These are phyloP conservation scores for Latrodectus hesperus DNA, from an alignment of 2,888 invertebrate genomes.

Conservation along the genomic window DNA sequence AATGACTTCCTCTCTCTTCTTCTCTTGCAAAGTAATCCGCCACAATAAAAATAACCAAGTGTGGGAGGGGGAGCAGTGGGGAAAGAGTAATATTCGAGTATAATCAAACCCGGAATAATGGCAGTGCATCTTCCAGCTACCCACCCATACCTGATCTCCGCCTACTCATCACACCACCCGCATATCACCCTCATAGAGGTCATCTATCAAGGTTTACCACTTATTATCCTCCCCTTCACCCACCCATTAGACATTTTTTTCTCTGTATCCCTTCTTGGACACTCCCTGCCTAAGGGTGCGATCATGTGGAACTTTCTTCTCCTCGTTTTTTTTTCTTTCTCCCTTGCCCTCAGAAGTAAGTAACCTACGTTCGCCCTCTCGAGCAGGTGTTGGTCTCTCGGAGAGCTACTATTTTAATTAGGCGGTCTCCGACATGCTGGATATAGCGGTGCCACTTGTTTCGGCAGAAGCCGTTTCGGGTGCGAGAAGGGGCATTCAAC, in stretches of 20 bases:
- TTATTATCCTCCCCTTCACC: neutral
- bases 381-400: conserved; percentile 24
- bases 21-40: conserved; percentile 14
- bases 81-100: conserved; percentile 1
- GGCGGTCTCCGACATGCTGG: neutral
- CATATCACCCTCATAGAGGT: conserved; percentile 50
- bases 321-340: conserved; percentile 22
- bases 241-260: neutral
- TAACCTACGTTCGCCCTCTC: conserved; percentile 4
- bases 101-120: conserved; percentile 56
- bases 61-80: neutral
- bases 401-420: conserved; percentile 39
- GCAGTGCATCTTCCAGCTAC: conserved; percentile 16
- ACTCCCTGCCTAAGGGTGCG: conserved; percentile 42
- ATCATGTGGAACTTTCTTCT: conserved; percentile 42
- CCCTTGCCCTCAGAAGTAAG: conserved; percentile 9
- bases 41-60: conserved; percentile 20
- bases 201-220: conserved; percentile 40
- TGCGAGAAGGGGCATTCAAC: conserved; percentile 20
- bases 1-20: conserved; percentile 22
- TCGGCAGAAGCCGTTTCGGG: neutral
- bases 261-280: conserved; percentile 14
- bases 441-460: conserved; percentile 6
- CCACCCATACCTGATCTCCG: conserved; percentile 29
- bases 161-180: conserved; percentile 62